Evolutionary conservation across 2,888 invertebrate species (phyloP).

Genomic region (Leptopilina myrica): DNA sequence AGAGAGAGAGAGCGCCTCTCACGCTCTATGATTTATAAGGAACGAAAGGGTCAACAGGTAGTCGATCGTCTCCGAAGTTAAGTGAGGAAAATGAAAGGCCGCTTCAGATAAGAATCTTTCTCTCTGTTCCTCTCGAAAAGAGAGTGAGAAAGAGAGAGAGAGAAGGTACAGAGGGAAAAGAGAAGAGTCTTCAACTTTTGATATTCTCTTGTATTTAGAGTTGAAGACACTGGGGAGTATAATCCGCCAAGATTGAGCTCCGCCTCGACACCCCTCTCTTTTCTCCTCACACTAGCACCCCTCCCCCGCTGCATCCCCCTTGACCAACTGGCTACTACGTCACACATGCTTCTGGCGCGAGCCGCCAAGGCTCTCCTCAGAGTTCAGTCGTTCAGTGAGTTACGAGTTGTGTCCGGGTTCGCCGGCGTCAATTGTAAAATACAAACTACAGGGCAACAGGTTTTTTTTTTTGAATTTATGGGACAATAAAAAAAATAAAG

Average conservation of each 20-base stretch:
- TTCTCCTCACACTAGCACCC: conserved; percentile 71
- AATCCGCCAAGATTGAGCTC: conserved; percentile 62
- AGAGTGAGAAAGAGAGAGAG: too few relatives aligned
- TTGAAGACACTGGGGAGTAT: neutral
- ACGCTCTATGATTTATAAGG: conserved; percentile 26
- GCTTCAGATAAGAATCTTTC: conserved; percentile 3
- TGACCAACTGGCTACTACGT: conserved; percentile 68
- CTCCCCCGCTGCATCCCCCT: conserved; percentile 60
- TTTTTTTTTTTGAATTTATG: conserved; percentile 76
- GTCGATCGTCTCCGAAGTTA: conserved; percentile 12
- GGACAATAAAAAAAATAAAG: conserved; percentile 71
- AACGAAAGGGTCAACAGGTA: conserved; percentile 34
- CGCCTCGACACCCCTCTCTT: conserved; percentile 70
- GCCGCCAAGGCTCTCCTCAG: conserved; percentile 61
- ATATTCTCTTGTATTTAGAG: neutral
- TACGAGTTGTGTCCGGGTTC: conserved; percentile 70
- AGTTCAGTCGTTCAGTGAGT: conserved; percentile 66
- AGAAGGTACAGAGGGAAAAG: too few relatives aligned
- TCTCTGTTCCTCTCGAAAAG: too few relatives aligned
- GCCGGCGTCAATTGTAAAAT: conserved; percentile 60
- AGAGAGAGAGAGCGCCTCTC: neutral
- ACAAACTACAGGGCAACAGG: conserved; percentile 71
- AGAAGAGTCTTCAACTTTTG: neutral
- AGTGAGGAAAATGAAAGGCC: conserved; percentile 11
- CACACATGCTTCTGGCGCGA: conserved; percentile 71